phyloP scores from a whole-genome alignment of 2,113 vertebrate species.

The Otolemur garnettii region DNA sequence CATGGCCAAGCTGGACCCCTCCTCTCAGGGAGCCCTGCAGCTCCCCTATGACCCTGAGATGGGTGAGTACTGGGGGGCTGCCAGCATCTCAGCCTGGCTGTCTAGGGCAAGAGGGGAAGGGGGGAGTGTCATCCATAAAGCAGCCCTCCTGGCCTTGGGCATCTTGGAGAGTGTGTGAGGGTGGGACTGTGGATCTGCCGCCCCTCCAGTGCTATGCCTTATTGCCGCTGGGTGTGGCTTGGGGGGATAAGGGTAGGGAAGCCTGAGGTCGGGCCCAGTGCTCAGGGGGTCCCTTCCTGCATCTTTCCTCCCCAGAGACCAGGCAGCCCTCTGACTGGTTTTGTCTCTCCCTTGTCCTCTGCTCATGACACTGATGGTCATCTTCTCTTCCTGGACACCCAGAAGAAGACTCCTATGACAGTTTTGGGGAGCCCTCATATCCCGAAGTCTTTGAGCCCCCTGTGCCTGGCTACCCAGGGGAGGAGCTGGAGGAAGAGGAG shows the following conservation, averaged over 20 bases:
- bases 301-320: background rate
- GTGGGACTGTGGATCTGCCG: rapidly evolving
- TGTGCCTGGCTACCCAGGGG: conserved; percentile 82
- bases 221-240: too few species aligned
- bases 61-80: conserved; percentile 71
- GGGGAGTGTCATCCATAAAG: background rate
- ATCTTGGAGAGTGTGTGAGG: rapidly evolving
- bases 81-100: background rate
- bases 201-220: too few species aligned
- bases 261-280: too few species aligned
- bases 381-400: conserved; percentile 57
- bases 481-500: conserved; percentile 92
- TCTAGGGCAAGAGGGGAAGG: background rate
- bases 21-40: conserved; percentile 82
- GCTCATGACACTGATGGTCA: rapidly evolving
- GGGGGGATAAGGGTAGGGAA: too few species aligned
- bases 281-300: background rate
- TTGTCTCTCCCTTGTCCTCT: background rate
- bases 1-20: conserved; percentile 92
- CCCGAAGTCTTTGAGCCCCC: conserved; percentile 83
- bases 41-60: conserved; percentile 79
- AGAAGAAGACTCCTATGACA: conserved; percentile 90
- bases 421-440: conserved; percentile 79
- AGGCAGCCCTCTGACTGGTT: background rate
- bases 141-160: rapidly evolving